Evolutionary conservation across 2,888 invertebrate genomes (phyloP).

Genomic region (Oxycera nigricornis): DNA sequence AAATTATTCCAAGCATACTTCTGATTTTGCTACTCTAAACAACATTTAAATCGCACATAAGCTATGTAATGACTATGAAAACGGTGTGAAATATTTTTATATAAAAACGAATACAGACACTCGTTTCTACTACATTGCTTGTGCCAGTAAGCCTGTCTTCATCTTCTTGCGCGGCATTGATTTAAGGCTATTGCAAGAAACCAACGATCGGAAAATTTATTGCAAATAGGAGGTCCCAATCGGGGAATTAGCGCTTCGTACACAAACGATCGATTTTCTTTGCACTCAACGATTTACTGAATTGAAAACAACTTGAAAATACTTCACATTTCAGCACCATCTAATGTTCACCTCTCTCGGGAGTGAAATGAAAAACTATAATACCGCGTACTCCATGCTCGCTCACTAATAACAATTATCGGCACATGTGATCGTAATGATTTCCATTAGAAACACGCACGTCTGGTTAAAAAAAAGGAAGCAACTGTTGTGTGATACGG

Average conservation of each 20-base stretch:
- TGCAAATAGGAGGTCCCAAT: conserved; percentile 37
- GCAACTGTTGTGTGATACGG: background rate
- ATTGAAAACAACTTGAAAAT: conserved; percentile 15
- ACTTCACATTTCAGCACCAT: conserved; percentile 16
- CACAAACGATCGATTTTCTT: conserved; percentile 40
- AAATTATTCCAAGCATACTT: too few species aligned
- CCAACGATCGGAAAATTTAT: conserved; percentile 33
- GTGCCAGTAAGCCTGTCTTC: too few species aligned
- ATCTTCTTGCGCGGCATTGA: too few species aligned
- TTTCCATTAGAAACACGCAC: conserved; percentile 41
- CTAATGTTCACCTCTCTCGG: background rate
- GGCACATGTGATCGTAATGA: conserved; percentile 40
- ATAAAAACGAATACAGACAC: too few species aligned
- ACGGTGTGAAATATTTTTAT: background rate
- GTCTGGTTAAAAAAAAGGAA: background rate
- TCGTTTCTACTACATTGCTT: too few species aligned
- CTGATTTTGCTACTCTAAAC: too few species aligned
- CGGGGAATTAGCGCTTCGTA: conserved; percentile 33
- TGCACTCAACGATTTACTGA: conserved; percentile 24
- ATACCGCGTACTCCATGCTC: conserved; percentile 7
- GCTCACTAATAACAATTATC: conserved; percentile 40
- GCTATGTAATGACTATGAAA: background rate
- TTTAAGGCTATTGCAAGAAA: conserved; percentile 30
- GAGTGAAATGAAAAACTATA: background rate
- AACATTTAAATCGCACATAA: too few species aligned